Evolutionary conservation across 2,888 invertebrate species (phyloP), one percentile per base, ranked within the genome.

Genomic region (Strigamia maritima): DNA sequence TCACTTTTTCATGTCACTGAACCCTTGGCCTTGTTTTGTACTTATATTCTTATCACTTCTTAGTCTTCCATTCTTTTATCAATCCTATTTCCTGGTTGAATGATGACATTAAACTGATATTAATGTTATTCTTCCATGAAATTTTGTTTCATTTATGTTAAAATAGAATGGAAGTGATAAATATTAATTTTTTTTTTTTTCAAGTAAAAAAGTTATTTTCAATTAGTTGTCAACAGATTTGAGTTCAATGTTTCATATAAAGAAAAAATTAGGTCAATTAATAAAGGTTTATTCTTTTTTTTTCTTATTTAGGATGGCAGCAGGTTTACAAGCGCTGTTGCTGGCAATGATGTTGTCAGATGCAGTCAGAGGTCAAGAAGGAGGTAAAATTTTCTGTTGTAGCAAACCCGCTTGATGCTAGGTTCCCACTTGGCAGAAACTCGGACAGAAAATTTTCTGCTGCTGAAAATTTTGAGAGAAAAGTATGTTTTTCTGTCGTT

Each of bases 311-410:
- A 31, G 40, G 22, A 77, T 77, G 77, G 77, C 77, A 26, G 54
- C 35, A 49, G 77, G 77, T 14, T 28, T 77, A n/a, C 77, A 77
- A 24, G 77, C 77, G 16, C 24, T 77, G n/a, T 49, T 77, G 77
- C 19, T 77, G 16, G 77, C 77, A 1, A 77, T 77, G 77, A 49
- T 77, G 54, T 60, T 77, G 28, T 77, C 77, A 28, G 77, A 77
- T 28, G 60, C 77, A 38, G 77, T 28, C 14, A 19, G 77, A 22
- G 40, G 14, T 7, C 77, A 60, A 60, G 22, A 26, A 6, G 77
- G 40, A 26, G 40, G 26, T 38, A 40, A 40, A 31, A 1, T 0
- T 22, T 3, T n/a, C 24, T 19, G 22, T 19, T 31, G 19, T 74
- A 10, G 24, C n/a, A 24, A 74, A 19, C 31, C n/a, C n/a, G n/a